Base-by-base conservation (phyloP, 2,113 vertebrate genomes). In the Odontophorus gujanensis region DNA sequence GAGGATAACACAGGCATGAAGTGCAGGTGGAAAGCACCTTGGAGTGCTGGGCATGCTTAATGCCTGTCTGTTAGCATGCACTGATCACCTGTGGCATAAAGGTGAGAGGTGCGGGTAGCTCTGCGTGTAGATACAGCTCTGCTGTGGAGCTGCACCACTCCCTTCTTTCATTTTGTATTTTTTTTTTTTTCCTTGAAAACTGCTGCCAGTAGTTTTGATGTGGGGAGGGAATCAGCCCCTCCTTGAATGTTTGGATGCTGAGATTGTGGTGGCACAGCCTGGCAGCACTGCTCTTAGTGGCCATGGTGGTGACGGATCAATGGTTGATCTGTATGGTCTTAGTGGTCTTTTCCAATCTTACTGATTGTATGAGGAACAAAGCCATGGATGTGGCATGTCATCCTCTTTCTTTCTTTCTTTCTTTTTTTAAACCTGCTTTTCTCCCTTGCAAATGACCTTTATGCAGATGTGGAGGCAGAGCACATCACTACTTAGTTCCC, bases 391-490 rank as follows among this genome's bases (percentile, higher is more conserved):
- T 85, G 73, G 73, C 76, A 61, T 75, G 72, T 51, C 51, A 76
- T 71, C 3, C 3, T 68, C 20, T 59, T 30, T 26, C 24, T 51
- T 51, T 53, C 50, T 61, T 77, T 65, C 72, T 73, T 84, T 79
- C 63, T 79, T 79, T 22, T 45, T 24, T 32, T n/a, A 36, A 72
- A n/a, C 68, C 43, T 72, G 57, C 45, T 30, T 86, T 79, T 92
- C 79, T 84, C n/a, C 28, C 24, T 94, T 88, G 87, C 53, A 57
- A 73, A 94, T 94, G 94, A 95, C 95, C 82, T 96, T 93, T 94
- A 79, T 86, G 87, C 50, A 42, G 85, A 87, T 86, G 53, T 53
- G 57, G 83, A 95, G 80, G 87, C 87, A 86, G 68, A 94, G 88
- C 87, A 79, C 82, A 90, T 95, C 90, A 61, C 85, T 88, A 85